These are phyloP conservation scores for Dyspetes luteomarginatus DNA, from an alignment of 2,888 invertebrate species.

Conservation along the genomic window DNA sequence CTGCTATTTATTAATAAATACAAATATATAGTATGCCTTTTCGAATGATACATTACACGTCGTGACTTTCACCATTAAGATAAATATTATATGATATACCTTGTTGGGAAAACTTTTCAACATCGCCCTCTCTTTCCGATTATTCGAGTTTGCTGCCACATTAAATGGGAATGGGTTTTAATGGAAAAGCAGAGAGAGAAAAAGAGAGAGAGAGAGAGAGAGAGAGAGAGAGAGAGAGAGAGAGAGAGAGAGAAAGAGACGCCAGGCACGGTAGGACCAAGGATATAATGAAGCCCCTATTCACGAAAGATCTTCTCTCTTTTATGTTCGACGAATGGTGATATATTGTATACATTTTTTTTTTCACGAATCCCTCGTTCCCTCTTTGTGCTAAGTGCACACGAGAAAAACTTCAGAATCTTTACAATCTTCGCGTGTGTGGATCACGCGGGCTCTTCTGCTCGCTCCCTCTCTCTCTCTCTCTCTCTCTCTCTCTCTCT, in stretches of 20 bases:
- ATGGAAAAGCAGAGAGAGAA: no score
- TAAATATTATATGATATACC: background rate
- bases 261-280: no score
- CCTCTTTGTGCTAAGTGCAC: background rate
- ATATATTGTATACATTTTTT: background rate
- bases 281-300: background rate
- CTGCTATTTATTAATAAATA: background rate
- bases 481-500: no score
- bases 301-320: background rate
- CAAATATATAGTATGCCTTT: background rate
- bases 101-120: background rate
- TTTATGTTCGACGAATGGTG: background rate
- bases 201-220: no score
- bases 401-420: background rate
- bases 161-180: slow-evolving; percentile 5
- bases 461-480: no score
- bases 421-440: background rate
- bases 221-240: no score
- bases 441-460: no score
- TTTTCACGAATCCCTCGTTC: background rate
- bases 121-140: background rate
- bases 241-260: no score
- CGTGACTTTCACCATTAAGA: background rate
- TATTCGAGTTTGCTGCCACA: background rate
- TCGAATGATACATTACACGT: background rate